Evolutionary conservation across 1,140 invertebrate species (phyloP).

Genomic region (Pseudomyrmex dendroicus): DNA sequence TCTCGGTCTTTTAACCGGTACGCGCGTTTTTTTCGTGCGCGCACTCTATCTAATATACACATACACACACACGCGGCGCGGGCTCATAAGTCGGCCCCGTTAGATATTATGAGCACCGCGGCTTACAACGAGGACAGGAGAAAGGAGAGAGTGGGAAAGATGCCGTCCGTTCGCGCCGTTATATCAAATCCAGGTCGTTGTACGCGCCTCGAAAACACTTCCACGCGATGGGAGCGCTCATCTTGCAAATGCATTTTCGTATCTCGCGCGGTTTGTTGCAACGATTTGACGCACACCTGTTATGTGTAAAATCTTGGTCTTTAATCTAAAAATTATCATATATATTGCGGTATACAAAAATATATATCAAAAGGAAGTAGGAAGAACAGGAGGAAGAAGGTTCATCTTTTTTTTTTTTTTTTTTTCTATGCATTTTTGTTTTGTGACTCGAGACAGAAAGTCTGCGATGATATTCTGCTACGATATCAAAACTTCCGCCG

Average conservation of each 20-base stretch:
- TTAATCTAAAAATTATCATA: not conserved
- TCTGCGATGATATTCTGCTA: not conserved
- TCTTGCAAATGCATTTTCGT: slow-evolving; percentile 21
- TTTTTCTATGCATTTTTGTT: too few species aligned
- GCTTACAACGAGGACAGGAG: slow-evolving; percentile 44
- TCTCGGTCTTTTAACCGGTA: slow-evolving; percentile 10
- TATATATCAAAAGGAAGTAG: not conserved
- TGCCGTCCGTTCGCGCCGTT: slow-evolving; percentile 65
- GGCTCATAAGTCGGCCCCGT: slow-evolving; percentile 58
- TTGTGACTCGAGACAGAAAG: slow-evolving; percentile 16
- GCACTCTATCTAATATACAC: too few species aligned
- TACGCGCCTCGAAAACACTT: slow-evolving; percentile 53
- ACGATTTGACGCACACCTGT: not conserved
- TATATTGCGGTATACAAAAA: not conserved
- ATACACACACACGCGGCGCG: not conserved
- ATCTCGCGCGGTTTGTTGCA: slow-evolving; percentile 11
- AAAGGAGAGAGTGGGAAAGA: slow-evolving; percentile 52
- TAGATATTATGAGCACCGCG: slow-evolving; percentile 63
- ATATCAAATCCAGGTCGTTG: slow-evolving; percentile 74
- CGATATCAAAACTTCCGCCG: slow-evolving; percentile 27
- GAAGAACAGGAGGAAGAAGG: not conserved
- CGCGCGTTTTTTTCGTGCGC: slow-evolving; percentile 13
- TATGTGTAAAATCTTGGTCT: not conserved
- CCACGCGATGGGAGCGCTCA: slow-evolving; percentile 38
- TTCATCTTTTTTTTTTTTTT: too few species aligned